These are phyloP conservation scores for Paramormyrops kingsleyae DNA, from an alignment of 2,113 vertebrate species.

Conservation along the genomic window DNA sequence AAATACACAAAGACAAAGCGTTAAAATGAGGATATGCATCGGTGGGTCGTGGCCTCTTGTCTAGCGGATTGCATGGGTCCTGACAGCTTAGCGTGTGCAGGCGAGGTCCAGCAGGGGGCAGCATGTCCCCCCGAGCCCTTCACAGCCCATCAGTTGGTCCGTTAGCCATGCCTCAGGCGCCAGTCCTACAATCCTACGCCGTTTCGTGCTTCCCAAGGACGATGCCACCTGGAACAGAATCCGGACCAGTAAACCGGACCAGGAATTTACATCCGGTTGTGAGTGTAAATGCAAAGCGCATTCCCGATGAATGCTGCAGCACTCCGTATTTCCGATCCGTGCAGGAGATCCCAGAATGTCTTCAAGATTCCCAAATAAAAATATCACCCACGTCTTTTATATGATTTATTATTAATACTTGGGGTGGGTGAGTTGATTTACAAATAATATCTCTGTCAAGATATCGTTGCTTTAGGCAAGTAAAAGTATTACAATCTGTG, in stretches of 20 bases:
- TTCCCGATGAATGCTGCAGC: neutral
- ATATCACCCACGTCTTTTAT: slow-evolving; percentile 18
- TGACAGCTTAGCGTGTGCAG: slow-evolving; percentile 17
- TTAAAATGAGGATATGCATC: slow-evolving; percentile 31
- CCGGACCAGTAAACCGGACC: neutral
- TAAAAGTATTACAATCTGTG: slow-evolving; percentile 27
- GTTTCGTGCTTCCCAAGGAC: neutral
- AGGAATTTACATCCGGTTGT: neutral
- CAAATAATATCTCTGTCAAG: slow-evolving; percentile 8
- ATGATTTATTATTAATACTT: slow-evolving; percentile 20
- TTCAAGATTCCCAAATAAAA: neutral
- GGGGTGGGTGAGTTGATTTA: slow-evolving; percentile 11
- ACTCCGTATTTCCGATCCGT: slow-evolving; percentile 1
- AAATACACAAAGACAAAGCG: slow-evolving; percentile 43
- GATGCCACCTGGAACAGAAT: neutral
- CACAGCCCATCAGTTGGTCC: neutral
- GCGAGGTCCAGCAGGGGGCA: neutral
- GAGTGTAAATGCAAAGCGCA: slow-evolving; percentile 17
- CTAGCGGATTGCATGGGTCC: neutral
- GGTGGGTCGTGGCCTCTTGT: slow-evolving; percentile 21
- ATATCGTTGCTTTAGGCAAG: slow-evolving; percentile 17
- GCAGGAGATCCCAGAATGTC: neutral
- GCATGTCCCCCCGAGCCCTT: neutral
- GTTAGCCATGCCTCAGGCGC: neutral
- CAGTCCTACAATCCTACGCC: slow-evolving; percentile 6